Evolutionary conservation across 1,140 invertebrate species (phyloP).

Genomic region (Reticulitermes speratus): DNA sequence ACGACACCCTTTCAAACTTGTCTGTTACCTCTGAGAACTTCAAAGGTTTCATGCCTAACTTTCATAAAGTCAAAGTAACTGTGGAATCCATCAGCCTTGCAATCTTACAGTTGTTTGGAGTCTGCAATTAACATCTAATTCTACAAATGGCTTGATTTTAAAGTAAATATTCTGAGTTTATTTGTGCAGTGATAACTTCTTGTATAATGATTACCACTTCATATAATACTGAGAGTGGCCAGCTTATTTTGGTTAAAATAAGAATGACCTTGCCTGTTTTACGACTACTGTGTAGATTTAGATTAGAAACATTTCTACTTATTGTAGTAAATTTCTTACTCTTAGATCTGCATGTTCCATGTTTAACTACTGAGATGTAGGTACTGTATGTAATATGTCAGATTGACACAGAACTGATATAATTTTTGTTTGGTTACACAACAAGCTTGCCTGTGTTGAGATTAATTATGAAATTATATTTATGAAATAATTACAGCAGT

Average conservation of each 20-base stretch:
- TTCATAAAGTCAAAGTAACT: not conserved
- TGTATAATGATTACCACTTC: not conserved
- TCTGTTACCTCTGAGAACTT: not conserved
- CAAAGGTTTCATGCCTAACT: not conserved
- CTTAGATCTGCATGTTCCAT: not conserved
- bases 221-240: not conserved
- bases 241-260: not conserved
- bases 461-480: no score
- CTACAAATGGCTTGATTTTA: not conserved
- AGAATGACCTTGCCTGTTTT: constrained; percentile 10
- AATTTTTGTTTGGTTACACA: no score
- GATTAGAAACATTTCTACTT: not conserved
- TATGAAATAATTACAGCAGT: no score
- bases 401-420: no score
- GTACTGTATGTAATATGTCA: not conserved
- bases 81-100: constrained; percentile 8
- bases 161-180: constrained; percentile 2
- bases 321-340: not conserved
- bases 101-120: not conserved
- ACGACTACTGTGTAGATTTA: not conserved
- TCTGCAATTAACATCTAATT: constrained; percentile 8
- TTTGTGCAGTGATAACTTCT: constrained; percentile 10
- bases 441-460: no score
- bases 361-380: not conserved
- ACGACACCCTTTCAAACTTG: not conserved